phyloP scores from a whole-genome alignment of 2,797 vertebrate genomes.

The Squalus acanthias region DNA sequence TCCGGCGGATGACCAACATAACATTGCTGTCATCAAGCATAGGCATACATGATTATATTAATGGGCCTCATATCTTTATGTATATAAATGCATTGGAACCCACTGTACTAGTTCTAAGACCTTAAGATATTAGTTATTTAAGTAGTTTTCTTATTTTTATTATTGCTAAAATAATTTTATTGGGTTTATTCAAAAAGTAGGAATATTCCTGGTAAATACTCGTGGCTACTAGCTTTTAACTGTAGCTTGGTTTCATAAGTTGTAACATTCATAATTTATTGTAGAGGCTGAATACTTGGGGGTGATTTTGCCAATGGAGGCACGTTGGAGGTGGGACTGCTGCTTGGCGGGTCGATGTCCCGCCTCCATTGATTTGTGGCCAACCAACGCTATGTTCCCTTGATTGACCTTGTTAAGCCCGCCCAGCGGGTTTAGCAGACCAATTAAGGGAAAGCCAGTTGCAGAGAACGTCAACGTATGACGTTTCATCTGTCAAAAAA shows the following conservation, averaged over 20 bases:
- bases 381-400: too few relatives aligned
- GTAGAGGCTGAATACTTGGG: not conserved
- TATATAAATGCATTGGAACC: not conserved
- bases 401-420: too few relatives aligned
- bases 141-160: not conserved
- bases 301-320: too few relatives aligned
- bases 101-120: not conserved
- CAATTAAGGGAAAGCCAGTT: too few relatives aligned
- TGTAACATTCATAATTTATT: not conserved
- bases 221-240: not conserved
- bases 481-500: too few relatives aligned
- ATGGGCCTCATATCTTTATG: not conserved
- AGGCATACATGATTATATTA: not conserved
- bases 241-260: not conserved
- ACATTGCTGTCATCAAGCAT: not conserved
- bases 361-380: too few relatives aligned
- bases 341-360: too few relatives aligned
- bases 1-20: not conserved
- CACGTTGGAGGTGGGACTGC: too few relatives aligned
- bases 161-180: not conserved
- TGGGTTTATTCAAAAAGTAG: not conserved
- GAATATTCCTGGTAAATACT: not conserved
- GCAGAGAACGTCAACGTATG: too few relatives aligned
- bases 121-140: not conserved
- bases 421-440: too few relatives aligned